Evolutionary conservation across 2,888 invertebrate genomes (phyloP).

Genomic region (Dione vanillae): DNA sequence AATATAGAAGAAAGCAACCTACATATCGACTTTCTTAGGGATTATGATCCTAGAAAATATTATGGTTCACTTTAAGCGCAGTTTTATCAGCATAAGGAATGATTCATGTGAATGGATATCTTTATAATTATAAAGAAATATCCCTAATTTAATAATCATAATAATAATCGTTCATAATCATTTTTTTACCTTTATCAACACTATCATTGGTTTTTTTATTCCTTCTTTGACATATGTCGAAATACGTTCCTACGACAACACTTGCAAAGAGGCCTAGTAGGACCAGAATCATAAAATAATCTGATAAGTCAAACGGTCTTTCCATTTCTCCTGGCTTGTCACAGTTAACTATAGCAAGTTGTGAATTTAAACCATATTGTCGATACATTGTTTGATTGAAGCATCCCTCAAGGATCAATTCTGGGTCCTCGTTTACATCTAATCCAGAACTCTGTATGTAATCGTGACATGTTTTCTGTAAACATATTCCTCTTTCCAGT

Average conservation of each 20-base stretch:
- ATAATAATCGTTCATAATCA: too few relatives aligned
- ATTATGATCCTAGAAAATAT: too few relatives aligned
- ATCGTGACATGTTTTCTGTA: slow-evolving; percentile 5
- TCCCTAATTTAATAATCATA: too few relatives aligned
- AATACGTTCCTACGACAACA: background rate
- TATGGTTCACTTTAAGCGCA: too few relatives aligned
- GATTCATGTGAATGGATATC: too few relatives aligned
- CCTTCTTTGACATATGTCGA: slow-evolving; percentile 3
- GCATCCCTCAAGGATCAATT: slow-evolving; percentile 9
- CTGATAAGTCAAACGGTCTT: background rate
- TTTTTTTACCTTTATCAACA: background rate
- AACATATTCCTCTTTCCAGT: slow-evolving; percentile 11
- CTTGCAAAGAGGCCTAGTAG: background rate
- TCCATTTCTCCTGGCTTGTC: background rate
- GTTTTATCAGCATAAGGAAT: too few relatives aligned
- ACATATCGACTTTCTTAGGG: too few relatives aligned
- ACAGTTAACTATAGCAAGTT: background rate
- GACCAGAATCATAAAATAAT: background rate
- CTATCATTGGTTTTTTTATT: background rate
- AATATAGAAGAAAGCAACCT: too few relatives aligned
- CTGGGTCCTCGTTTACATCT: slow-evolving; percentile 2
- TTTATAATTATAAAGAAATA: too few relatives aligned
- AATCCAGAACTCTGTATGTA: background rate
- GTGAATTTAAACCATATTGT: slow-evolving; percentile 9
- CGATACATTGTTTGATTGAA: background rate